These are phyloP conservation scores for Eretmodus cyanostictus DNA, from an alignment of 2,113 vertebrate genomes.

Conservation along the genomic window DNA sequence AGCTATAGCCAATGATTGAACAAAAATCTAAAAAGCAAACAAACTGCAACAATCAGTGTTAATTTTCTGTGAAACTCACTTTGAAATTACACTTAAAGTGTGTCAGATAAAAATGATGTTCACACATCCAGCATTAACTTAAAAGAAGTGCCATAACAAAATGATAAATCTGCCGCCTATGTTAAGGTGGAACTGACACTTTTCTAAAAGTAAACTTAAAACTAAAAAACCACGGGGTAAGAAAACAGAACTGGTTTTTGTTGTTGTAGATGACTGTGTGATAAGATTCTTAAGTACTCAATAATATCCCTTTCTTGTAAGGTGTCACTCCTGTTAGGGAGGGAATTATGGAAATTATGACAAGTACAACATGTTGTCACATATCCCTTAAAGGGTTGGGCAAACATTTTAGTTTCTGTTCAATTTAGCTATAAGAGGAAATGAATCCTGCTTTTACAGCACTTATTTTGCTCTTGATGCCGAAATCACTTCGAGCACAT, in stretches of 20 bases:
- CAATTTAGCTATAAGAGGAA: conserved; percentile 49
- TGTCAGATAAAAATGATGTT: background rate
- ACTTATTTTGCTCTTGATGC: conserved; percentile 14
- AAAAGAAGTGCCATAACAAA: background rate
- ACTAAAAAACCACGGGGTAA: background rate
- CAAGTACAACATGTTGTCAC: background rate
- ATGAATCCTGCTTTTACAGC: conserved; percentile 34
- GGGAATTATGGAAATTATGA: background rate
- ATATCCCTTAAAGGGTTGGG: background rate
- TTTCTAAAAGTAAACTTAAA: background rate
- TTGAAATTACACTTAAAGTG: background rate
- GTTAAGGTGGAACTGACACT: background rate
- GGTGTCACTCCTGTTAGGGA: background rate
- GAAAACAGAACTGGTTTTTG: background rate
- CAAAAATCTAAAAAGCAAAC: background rate
- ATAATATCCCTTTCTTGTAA: background rate
- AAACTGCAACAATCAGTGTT: background rate
- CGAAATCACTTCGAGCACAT: conserved; percentile 21
- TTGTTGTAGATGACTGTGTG: background rate
- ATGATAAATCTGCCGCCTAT: background rate
- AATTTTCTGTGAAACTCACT: background rate
- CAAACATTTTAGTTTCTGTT: conserved; percentile 26
- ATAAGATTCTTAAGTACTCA: background rate
- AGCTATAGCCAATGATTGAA: background rate
- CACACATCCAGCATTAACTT: background rate